Evolutionary conservation across 2,888 invertebrate species (phyloP), one percentile per base, ranked within the genome.

Genomic region (Salpingus planirostris): DNA sequence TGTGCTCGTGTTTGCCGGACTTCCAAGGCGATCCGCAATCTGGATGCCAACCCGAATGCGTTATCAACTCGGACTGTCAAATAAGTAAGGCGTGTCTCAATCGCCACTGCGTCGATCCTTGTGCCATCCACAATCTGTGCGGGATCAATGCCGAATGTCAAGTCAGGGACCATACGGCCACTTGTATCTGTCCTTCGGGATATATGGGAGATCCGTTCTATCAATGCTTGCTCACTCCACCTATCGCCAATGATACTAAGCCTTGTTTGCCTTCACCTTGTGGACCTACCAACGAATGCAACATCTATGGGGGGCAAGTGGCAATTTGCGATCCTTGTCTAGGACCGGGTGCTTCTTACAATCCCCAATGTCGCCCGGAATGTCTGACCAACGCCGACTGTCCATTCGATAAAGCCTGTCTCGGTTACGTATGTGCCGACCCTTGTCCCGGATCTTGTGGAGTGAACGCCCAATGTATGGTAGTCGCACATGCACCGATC

Each of bases 381-480:
- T 90, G 90, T 64, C 65, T 89, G 28, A 73, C 80, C 10, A 82
- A 80, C 54, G 76, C 82, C 1, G 88, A 89, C 52, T 89, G 89
- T 67, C 71, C 79, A 28, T 82, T 83, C 52, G 69, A 84, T 56
- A 78, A 71, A 52, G 82, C 86, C 32, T 89, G 88, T 55, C 65
- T 85, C 29, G 74, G 77, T 41, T 77, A 79, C 48, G 74, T 70
- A 55, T 89, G 89, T 55, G 60, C 74, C 8, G 81, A 88, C 62
- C 86, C 86, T 11, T 87, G 86, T 48, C 78, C 78, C 5, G 85
- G 85, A 27, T 80, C 83, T 2, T 86, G 86, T 55, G 85, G 86
- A 25, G 71, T 80, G 27, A 80, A 79, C 52, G 80, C 85, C 24
- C 56, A 74, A 36, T 86, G 85, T 55, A 67, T 67, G 21, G 78